Percentiles rank a stretch among this genome's conserved stretches.
Conservation (phyloP, 2,797 vertebrate species). For the Cuculus canorus region DNA sequence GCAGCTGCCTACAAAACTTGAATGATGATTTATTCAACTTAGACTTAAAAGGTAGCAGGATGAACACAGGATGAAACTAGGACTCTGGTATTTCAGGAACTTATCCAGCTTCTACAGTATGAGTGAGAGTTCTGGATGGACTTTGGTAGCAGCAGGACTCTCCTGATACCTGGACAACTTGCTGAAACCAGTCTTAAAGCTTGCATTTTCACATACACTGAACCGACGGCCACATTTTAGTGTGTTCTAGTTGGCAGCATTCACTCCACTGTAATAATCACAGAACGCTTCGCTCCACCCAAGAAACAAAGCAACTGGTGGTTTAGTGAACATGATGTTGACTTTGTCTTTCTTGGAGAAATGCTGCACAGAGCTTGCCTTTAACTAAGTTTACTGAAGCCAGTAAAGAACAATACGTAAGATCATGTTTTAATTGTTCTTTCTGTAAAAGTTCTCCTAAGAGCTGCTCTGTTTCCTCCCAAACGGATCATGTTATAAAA, state of each 20-base stretch:
- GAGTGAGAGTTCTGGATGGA: background rate
- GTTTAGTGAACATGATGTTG: background rate
- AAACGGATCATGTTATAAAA: background rate
- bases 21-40: background rate
- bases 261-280: background rate
- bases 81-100: background rate
- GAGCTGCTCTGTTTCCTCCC: background rate
- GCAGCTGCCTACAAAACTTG: background rate
- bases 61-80: background rate
- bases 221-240: background rate
- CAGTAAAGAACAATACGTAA: background rate
- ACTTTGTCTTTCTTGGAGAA: background rate
- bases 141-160: background rate
- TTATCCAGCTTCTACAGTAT: background rate
- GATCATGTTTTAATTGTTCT: background rate
- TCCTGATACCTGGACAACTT: background rate
- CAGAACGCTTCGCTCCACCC: background rate
- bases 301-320: background rate
- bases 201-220: background rate
- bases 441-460: background rate
- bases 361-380: background rate
- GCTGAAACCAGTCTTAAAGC: background rate
- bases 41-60: background rate
- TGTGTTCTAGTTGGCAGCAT: background rate
- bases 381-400: background rate